Base-by-base conservation (phyloP, 2,797 vertebrate species). In the Buceros bicornis region DNA sequence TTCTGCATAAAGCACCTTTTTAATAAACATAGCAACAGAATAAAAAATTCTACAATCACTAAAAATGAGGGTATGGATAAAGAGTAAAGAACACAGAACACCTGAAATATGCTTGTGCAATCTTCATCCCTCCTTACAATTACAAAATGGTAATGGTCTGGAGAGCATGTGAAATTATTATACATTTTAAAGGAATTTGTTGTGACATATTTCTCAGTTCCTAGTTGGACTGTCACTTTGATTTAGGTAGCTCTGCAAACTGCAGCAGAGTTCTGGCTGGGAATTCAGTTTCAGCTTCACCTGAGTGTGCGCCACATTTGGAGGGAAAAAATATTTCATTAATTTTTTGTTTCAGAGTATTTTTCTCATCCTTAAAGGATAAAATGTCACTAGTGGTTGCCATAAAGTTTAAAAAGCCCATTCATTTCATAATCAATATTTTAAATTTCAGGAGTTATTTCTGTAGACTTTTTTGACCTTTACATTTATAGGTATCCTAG, bases 281-380 rank as follows among this genome's bases (percentile, higher is more conserved):
- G 64, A 84, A 76, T 84, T 81, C 62, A 72, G 69, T 88, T 83
- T 76, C 82, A 82, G 47, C 66, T 86, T 79, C 91, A 86, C 65
- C 84, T 86, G 72, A 45, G 21, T 2, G 1, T 31, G 10, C 13
- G 69, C 10, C 28, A 48, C 7, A 8, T 70, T 69, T 33, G 22
- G 9, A 77, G 28, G 5, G 3, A 31, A 21, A 16, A 26, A 14
- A n/a, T n/a, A 6, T 16, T 8, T 69, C 2, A 0, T 40, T 33
- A 6, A 26, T 65, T 79, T 70, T 62, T 28, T 19, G 3, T 72
- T 94, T 91, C 50, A 53, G 35, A 54, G 33, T 64, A 14, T 16
- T 73, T 57, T 43, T 51, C 60, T 84, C 33, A 61, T 73, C 21
- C 33, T 79, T 45, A 50, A 85, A 91, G 31, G 26, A 37, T 91